phyloP scores from a whole-genome alignment of 2,113 vertebrate species.

The Stictonetta naevosa region DNA sequence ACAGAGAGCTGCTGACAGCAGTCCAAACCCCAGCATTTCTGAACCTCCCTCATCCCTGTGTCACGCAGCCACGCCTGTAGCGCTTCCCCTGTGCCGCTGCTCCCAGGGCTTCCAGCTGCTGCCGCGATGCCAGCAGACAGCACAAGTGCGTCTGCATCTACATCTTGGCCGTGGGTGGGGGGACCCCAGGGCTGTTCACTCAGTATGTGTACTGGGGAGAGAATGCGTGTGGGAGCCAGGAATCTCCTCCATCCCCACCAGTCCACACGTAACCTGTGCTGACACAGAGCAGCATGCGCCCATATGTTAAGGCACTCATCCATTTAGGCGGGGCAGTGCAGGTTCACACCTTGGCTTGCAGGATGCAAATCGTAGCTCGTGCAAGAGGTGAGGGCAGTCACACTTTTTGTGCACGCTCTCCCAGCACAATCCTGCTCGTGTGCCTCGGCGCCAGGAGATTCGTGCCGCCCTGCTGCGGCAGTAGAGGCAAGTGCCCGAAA shows the following conservation, averaged over 20 bases:
- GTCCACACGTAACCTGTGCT: background rate
- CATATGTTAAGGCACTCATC: background rate
- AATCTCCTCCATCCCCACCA: background rate
- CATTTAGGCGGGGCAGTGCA: background rate
- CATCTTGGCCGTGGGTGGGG: background rate
- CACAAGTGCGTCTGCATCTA: background rate
- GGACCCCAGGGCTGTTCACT: background rate
- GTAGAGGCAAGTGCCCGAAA: background rate
- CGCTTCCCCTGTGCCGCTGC: background rate
- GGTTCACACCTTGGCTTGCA: background rate
- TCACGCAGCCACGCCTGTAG: background rate
- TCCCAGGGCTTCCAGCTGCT: background rate
- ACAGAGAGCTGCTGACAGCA: background rate
- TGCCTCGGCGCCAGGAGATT: background rate
- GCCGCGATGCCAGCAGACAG: background rate
- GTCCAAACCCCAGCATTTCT: rapidly evolving
- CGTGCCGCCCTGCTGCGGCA: background rate
- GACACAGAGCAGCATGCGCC: rapidly evolving
- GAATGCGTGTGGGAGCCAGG: background rate
- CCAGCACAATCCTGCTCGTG: rapidly evolving
- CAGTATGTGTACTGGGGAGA: background rate
- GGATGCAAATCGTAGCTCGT: background rate
- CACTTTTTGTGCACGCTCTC: background rate
- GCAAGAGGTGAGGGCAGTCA: background rate
- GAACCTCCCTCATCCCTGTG: background rate